Evolutionary conservation across 2,888 invertebrate genomes (phyloP).

Genomic region (Philonicus albiceps): DNA sequence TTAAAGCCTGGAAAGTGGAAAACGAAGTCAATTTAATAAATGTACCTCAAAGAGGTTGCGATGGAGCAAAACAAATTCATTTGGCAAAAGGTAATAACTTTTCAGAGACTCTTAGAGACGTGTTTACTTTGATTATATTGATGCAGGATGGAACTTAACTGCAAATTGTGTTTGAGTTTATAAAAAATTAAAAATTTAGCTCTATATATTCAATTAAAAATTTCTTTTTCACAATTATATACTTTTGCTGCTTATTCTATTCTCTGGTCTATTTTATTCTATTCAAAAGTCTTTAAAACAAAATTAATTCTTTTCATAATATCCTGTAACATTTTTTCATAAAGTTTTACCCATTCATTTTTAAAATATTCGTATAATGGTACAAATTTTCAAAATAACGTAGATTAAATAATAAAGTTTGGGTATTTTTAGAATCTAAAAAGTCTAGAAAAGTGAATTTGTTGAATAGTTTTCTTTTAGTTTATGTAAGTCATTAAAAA

Average conservation of each 20-base stretch:
- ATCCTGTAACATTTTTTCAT: too few species aligned
- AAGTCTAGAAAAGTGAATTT: too few species aligned
- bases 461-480: too few species aligned
- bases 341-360: too few species aligned
- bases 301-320: too few species aligned
- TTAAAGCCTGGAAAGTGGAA: slow-evolving; percentile 52
- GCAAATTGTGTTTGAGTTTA: background rate
- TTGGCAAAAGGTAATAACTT: background rate
- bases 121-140: background rate
- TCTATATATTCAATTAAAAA: background rate
- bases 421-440: too few species aligned
- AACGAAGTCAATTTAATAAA: background rate
- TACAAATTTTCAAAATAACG: too few species aligned
- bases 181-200: background rate
- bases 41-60: background rate
- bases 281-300: too few species aligned
- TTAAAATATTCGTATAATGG: too few species aligned
- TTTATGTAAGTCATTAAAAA: too few species aligned
- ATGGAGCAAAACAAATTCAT: background rate
- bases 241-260: background rate
- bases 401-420: too few species aligned
- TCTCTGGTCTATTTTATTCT: background rate
- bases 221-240: background rate
- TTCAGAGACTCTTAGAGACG: background rate
- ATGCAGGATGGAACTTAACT: too few species aligned